These are phyloP conservation scores for Drosophila kanapiae DNA, from an alignment of 1,140 invertebrate species.

Conservation along the genomic window DNA sequence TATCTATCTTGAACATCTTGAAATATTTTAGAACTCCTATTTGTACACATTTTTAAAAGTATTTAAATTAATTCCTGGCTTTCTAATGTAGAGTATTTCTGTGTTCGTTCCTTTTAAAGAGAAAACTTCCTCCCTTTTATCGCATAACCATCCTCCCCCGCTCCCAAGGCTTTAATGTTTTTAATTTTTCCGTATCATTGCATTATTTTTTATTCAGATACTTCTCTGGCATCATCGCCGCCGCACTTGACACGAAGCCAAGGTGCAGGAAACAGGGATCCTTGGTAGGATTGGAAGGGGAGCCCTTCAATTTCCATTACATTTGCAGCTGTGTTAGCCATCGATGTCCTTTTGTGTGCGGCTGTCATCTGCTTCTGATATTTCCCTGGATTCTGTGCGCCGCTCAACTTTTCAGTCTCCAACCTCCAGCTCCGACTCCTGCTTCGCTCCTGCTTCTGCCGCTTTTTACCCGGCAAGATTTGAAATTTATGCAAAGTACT, in stretches of 20 bases:
- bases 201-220: conserved; percentile 67
- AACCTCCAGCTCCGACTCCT: conserved; percentile 9
- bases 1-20: neutral
- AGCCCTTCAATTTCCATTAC: conserved; percentile 81
- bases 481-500: conserved; percentile 83
- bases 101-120: neutral
- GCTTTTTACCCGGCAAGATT: conserved; percentile 61
- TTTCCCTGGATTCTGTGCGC: conserved; percentile 30
- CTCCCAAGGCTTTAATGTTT: conserved; percentile 61
- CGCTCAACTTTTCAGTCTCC: conserved; percentile 25
- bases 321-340: conserved; percentile 75
- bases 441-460: conserved; percentile 8
- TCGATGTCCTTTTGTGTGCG: conserved; percentile 81
- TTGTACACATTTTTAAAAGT: neutral
- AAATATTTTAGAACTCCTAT: neutral
- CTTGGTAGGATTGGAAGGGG: neutral
- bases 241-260: conserved; percentile 74
- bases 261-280: conserved; percentile 45
- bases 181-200: conserved; percentile 84
- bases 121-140: conserved; percentile 7
- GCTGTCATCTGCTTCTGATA: conserved; percentile 69
- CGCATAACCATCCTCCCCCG: conserved; percentile 11
- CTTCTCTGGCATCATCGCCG: conserved; percentile 43
- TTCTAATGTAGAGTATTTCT: neutral
- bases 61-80: neutral